A percentile compares a stretch with the other conserved stretches of the same genome.
Evolutionary conservation across 2,888 invertebrate genomes (phyloP).

Genomic region (Apotomis turbidana): DNA sequence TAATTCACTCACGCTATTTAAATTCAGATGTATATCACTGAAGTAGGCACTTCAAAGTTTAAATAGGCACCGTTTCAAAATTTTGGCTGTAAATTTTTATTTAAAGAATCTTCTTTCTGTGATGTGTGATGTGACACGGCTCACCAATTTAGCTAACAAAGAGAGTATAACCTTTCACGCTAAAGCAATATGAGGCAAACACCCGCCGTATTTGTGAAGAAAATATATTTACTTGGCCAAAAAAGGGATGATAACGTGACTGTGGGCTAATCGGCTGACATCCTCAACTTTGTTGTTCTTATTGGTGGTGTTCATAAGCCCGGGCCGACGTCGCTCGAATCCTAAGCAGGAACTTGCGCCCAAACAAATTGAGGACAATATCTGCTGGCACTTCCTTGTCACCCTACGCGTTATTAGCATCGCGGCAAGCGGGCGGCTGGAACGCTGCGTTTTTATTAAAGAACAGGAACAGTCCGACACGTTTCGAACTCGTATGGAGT

Average conservation of each 20-base stretch:
- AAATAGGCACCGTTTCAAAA: no score
- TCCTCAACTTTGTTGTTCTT: conserved; percentile 80
- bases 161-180: conserved; percentile 1
- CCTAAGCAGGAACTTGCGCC: conserved; percentile 71
- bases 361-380: conserved; percentile 80
- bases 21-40: no score
- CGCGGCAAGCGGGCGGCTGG: conserved; percentile 51
- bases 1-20: no score
- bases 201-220: conserved; percentile 48
- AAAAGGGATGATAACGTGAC: conserved; percentile 70
- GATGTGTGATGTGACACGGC: neutral
- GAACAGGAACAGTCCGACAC: no score
- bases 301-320: conserved; percentile 77
- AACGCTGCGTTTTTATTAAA: conserved; percentile 39
- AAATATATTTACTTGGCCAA: conserved; percentile 63
- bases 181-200: conserved; percentile 25
- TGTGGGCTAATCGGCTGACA: conserved; percentile 74
- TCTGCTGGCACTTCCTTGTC: conserved; percentile 75
- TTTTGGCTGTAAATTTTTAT: no score
- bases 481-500: no score
- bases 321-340: conserved; percentile 70
- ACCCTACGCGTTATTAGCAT: conserved; percentile 70
- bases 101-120: no score
- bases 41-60: no score
- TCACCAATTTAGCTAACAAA: conserved; percentile 2